Evolutionary conservation across 2,888 invertebrate genomes (phyloP), one percentile per base, ranked within the genome.

Genomic region (Hydriomena furcata): DNA sequence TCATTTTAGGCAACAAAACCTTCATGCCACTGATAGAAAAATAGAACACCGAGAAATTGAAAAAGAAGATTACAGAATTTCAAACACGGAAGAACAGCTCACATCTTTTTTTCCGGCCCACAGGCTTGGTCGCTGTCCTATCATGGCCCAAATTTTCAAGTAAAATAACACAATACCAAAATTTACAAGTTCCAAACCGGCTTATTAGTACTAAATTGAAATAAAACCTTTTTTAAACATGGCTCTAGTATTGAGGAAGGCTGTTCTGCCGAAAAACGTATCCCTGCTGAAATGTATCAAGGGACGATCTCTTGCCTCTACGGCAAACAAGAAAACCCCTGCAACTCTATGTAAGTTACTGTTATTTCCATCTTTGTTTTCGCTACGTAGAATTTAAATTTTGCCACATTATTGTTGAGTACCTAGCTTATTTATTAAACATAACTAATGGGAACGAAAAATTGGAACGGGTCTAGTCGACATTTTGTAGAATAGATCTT

Each of bases 141-240:
- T 70, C 75, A 85, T 86, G 84, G 80, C 77, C 65, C 41, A 81
- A 84, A 80, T 73, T 80, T 77, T 76, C 72, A 80, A 83, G 79
- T 83, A 64, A 78, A 61, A 71, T 42, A 21, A 58, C 52, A 52
- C 61, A 58, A 47, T 45, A 30, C 27, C 50, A 55, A 68, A 79
- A 76, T 68, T 74, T 61, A 46, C 68, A 71, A 72, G 66, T 71
- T 51, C 27, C 46, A 55, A 53, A 28, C 49, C 59, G 49, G 49
- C 23, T 37, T 46, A 46, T 50, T 30, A 49, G 28, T 38, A 49
- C 5, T 47, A 32, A 51, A 56, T 63, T 60, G 10, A 40, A 47
- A 56, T 20, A 52, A 55, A 60, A 50, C 44, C 48, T 42, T 43
- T 49, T 55, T 51, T 51, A 69, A 81, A 67, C 53, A 87, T 86